These are phyloP conservation scores for Patiria miniata DNA, from an alignment of 35 echinoderm and acorn worm species.

Conservation along the genomic window DNA sequence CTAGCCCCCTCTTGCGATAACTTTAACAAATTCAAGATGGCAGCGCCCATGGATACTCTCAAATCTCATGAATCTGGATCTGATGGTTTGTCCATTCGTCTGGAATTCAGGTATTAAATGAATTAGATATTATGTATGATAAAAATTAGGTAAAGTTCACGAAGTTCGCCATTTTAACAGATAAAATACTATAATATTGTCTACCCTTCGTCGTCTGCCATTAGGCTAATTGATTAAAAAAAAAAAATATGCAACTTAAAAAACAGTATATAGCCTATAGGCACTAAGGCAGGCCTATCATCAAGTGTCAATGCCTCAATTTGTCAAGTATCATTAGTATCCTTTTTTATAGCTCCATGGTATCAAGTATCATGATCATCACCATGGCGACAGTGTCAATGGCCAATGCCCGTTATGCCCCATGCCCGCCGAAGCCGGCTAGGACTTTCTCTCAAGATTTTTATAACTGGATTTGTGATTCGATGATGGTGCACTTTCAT, in stretches of 20 bases:
- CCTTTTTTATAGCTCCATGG: no score
- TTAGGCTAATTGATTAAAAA: background rate
- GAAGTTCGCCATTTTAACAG: background rate
- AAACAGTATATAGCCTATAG: background rate
- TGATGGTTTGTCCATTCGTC: conserved; percentile 7
- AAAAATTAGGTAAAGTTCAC: background rate
- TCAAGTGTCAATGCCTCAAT: no score
- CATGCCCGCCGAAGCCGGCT: no score
- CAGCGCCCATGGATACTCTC: conserved; percentile 10
- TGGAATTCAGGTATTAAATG: conserved; percentile 40
- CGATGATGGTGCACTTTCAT: no score
- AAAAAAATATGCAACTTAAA: background rate
- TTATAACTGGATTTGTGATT: no score
- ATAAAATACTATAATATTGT: background rate
- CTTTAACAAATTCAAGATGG: conserved; percentile 12
- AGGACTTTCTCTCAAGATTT: no score
- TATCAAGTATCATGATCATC: no score
- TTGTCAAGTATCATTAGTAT: no score
- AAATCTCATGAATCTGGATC: background rate
- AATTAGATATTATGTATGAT: background rate
- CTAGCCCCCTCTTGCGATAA: background rate
- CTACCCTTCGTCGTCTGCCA: background rate
- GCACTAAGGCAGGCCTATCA: no score
- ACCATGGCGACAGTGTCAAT: no score
- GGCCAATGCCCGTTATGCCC: no score